Evolutionary conservation across 2,797 vertebrate species (phyloP).

Genomic region (Triplophysa yarkandensis): DNA sequence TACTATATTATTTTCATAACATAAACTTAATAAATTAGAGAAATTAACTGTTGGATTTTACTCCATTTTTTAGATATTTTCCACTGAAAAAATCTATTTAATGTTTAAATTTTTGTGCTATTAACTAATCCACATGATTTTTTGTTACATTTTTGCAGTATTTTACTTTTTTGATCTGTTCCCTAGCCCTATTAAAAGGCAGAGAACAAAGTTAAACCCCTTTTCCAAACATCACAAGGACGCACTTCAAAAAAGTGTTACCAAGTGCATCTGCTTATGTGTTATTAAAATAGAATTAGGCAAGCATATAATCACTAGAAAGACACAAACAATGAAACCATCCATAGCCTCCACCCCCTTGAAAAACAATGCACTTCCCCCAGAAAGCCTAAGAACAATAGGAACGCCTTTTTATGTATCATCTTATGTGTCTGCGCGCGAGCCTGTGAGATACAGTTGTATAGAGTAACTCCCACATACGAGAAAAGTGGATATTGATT

Average conservation of each 20-base stretch:
- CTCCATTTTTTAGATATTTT: too few species aligned
- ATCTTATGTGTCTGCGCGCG: background rate
- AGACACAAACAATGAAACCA: constrained; percentile 52
- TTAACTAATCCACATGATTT: too few species aligned
- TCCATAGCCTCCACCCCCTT: constrained; percentile 38
- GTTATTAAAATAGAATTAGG: constrained; percentile 61
- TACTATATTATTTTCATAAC: too few species aligned
- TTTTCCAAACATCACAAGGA: constrained; percentile 8
- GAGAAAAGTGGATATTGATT: constrained; percentile 54
- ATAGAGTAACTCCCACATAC: constrained; percentile 56
- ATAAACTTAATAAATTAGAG: too few species aligned
- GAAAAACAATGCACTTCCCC: constrained; percentile 38
- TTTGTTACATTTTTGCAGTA: too few species aligned
- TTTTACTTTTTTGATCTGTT: constrained; percentile 25
- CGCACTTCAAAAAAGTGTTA: background rate
- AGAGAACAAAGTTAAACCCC: constrained; percentile 27
- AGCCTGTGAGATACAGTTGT: constrained; percentile 29
- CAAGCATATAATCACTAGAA: constrained; percentile 60
- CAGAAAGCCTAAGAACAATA: constrained; percentile 36
- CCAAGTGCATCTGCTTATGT: constrained; percentile 13
- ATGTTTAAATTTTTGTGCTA: too few species aligned
- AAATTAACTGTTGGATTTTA: too few species aligned
- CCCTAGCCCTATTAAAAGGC: constrained; percentile 36
- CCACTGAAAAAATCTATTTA: too few species aligned
- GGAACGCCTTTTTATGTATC: constrained; percentile 14